Conservation (phyloP, 2,113 vertebrate species). For the Crotalus tigris region DNA sequence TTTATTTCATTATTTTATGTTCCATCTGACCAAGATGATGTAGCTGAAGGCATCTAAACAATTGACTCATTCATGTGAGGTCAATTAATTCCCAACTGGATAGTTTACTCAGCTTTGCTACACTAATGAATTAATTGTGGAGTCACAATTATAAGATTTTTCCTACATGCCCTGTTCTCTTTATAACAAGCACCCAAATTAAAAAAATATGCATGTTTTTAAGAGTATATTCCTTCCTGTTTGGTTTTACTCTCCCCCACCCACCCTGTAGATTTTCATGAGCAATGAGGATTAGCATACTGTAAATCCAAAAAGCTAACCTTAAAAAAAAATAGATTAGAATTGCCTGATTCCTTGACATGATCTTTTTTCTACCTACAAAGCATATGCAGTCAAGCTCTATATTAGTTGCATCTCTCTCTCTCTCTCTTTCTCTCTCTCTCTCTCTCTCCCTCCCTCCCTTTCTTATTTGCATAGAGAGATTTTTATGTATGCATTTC, state of each 20-base stretch:
- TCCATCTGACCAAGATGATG: neutral
- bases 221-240: neutral
- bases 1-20: neutral
- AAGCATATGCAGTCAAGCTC: neutral
- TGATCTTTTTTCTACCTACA: neutral
- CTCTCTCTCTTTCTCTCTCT: fast-evolving
- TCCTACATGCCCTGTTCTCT: no score
- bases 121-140: neutral
- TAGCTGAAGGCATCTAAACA: neutral
- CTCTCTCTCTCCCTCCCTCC: neutral
- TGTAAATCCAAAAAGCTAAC: neutral
- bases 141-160: neutral
- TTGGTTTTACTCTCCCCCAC: neutral
- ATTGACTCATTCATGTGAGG: neutral
- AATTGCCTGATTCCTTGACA: neutral
- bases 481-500: neutral
- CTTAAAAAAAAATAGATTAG: neutral
- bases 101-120: neutral
- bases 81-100: neutral
- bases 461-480: fast-evolving
- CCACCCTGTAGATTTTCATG: neutral
- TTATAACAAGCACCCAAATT: neutral
- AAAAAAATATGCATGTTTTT: neutral
- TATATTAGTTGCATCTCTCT: neutral
- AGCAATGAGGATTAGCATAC: neutral